A percentile compares a stretch with the other conserved stretches of the same genome.
phyloP scores from a whole-genome alignment of 2,113 vertebrate genomes.

The Halcyon senegalensis region DNA sequence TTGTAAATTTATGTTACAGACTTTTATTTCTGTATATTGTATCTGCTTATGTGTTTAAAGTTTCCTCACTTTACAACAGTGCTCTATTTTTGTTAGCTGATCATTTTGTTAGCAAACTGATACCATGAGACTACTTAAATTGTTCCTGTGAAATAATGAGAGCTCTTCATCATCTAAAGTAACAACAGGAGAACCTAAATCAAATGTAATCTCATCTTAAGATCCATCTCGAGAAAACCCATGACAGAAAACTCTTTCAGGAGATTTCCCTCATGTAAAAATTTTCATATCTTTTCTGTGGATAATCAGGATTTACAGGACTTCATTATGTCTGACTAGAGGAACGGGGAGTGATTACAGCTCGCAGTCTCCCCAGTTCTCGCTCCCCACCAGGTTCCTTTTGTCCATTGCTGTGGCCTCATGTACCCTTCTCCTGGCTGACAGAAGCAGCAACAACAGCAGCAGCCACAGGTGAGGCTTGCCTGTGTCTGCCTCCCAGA shows the following conservation, averaged over 20 bases:
- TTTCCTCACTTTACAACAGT: neutral
- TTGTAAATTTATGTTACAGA: slow-evolving; percentile 67
- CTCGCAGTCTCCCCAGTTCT: neutral
- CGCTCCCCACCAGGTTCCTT: neutral
- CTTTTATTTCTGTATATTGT: neutral
- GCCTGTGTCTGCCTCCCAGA: neutral
- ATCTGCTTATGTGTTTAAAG: neutral
- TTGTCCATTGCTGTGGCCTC: neutral
- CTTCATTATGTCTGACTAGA: neutral
- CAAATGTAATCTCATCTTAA: neutral
- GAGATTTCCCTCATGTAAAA: neutral
- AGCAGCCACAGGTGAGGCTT: neutral
- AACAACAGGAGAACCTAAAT: neutral
- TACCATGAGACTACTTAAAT: neutral
- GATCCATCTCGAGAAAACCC: neutral
- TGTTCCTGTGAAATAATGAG: neutral
- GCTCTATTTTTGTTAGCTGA: neutral
- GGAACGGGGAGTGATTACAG: neutral
- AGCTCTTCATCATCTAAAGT: neutral
- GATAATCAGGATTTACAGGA: neutral
- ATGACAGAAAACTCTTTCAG: neutral
- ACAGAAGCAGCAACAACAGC: neutral
- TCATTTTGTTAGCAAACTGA: neutral
- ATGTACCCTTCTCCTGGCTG: neutral
- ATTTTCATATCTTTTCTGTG: neutral